phyloP scores from a whole-genome alignment of 2,113 vertebrate genomes.

The Ciconia maguari region DNA sequence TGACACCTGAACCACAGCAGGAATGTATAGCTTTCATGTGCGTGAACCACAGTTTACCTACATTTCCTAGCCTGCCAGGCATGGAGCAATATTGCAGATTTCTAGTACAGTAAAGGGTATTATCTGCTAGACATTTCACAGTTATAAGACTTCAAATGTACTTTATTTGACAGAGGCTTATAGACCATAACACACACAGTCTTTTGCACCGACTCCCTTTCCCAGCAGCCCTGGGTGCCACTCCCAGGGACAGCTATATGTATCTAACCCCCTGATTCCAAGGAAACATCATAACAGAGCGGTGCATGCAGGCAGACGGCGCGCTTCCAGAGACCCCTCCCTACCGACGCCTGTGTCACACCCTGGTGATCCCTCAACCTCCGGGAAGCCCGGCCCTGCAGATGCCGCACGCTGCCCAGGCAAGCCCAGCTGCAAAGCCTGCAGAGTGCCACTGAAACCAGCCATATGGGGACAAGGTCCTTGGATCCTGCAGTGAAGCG shows the following conservation, averaged over 20 bases:
- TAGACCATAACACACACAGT: no score
- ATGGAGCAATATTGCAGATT: background rate
- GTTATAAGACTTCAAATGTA: background rate
- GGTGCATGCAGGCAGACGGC: fast-evolving
- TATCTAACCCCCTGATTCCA: background rate
- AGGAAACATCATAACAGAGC: background rate
- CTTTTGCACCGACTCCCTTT: background rate
- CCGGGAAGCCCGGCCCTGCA: no score
- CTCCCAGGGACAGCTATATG: fast-evolving
- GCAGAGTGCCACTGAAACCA: fast-evolving
- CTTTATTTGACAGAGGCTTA: background rate
- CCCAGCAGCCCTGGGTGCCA: fast-evolving
- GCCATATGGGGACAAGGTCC: background rate
- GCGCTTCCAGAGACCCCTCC: background rate
- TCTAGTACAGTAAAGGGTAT: background rate
- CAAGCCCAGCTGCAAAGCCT: background rate
- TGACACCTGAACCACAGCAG: background rate
- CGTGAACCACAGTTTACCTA: background rate
- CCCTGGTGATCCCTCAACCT: background rate
- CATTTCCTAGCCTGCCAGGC: background rate
- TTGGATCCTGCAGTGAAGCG: background rate
- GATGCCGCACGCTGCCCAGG: background rate
- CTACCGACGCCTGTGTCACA: fast-evolving
- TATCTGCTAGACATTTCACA: background rate
- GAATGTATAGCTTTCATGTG: background rate